Percentiles rank a stretch among this genome's conserved stretches.
Conservation (phyloP, 2,888 invertebrate species). For the Mallateleia sp. region DNA sequence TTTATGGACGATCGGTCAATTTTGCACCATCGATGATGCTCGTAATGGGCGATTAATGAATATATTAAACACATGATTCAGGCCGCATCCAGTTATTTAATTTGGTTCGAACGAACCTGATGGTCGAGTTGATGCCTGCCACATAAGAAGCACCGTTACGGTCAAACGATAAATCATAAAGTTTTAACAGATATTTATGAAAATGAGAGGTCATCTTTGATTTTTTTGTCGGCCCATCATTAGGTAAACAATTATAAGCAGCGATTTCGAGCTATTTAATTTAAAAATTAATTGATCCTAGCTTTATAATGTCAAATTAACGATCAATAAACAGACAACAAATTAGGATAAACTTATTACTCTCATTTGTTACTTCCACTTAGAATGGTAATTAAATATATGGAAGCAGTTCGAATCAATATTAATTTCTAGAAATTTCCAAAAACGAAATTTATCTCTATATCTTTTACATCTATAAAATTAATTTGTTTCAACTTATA, state of each 20-base stretch:
- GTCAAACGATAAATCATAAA: constrained; percentile 59
- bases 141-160: constrained; percentile 65
- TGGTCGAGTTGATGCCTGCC: constrained; percentile 15
- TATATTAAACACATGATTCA: constrained; percentile 62
- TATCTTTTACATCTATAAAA: no score
- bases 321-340: no score
- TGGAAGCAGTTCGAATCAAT: no score
- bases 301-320: no score
- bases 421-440: no score
- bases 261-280: constrained; percentile 13
- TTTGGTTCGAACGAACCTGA: constrained; percentile 55
- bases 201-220: constrained; percentile 67
- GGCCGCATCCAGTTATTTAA: constrained; percentile 65
- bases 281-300: no score
- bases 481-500: no score
- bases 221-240: constrained; percentile 51
- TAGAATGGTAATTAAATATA: no score
- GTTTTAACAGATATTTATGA: constrained; percentile 73
- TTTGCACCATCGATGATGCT: constrained; percentile 49
- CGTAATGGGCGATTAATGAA: constrained; percentile 63
- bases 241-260: constrained; percentile 50
- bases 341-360: no score
- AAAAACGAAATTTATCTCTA: no score
- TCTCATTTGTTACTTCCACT: no score
- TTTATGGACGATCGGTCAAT: constrained; percentile 55